These are phyloP conservation scores for Microplitis demolitor DNA, from an alignment of 1,140 invertebrate species.

Conservation along the genomic window DNA sequence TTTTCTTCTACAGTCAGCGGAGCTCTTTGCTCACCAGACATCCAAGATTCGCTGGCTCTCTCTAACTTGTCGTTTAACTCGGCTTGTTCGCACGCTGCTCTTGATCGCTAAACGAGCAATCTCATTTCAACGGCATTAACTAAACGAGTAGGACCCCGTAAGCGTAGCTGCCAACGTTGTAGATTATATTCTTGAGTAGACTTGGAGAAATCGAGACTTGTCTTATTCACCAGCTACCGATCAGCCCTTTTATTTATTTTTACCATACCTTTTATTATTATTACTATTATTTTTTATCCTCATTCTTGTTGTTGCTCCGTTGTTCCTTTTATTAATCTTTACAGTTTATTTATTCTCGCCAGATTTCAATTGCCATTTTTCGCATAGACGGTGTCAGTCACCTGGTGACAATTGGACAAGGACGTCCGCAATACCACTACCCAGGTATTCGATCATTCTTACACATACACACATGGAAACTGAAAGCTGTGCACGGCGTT, in stretches of 20 bases:
- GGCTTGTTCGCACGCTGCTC: conserved; percentile 7
- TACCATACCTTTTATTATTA: too few relatives aligned
- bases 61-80: background rate
- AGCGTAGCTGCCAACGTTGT: background rate
- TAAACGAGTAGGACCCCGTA: background rate
- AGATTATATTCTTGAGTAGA: conserved; percentile 21
- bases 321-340: background rate
- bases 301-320: too few relatives aligned
- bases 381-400: conserved; percentile 18
- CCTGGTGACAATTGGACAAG: conserved; percentile 24
- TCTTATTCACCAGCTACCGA: background rate
- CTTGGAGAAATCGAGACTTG: background rate
- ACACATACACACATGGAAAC: background rate
- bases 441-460: background rate
- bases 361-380: background rate
- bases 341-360: background rate
- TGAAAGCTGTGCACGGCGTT: background rate
- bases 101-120: background rate
- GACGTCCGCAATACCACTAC: background rate
- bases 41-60: background rate
- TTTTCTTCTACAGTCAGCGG: background rate
- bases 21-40: background rate
- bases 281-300: too few relatives aligned
- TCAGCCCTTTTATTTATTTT: background rate
- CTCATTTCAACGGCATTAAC: conserved; percentile 2